Conservation (phyloP, 1,140 invertebrate genomes). For the Cydia pomonella region DNA sequence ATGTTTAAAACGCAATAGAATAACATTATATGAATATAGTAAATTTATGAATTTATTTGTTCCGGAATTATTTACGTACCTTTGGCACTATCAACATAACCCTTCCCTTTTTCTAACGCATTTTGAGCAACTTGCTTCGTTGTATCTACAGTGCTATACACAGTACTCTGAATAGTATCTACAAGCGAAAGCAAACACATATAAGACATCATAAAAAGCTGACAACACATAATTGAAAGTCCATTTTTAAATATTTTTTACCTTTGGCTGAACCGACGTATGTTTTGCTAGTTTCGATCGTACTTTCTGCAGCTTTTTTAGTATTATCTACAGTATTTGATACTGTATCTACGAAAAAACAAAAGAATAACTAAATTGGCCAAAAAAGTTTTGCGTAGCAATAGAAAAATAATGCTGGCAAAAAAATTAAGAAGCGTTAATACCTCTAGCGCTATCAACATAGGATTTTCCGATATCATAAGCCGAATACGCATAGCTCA, state of each 20-base stretch:
- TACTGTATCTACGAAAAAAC: slow-evolving; percentile 60
- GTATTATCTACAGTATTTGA: slow-evolving; percentile 68
- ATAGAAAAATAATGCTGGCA: slow-evolving; percentile 32
- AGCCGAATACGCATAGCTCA: slow-evolving; percentile 58
- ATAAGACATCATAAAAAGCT: slow-evolving; percentile 19
- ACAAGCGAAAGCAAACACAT: slow-evolving; percentile 30
- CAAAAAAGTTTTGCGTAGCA: slow-evolving; percentile 32
- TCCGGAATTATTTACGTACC: slow-evolving; percentile 39
- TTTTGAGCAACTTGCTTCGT: slow-evolving; percentile 46
- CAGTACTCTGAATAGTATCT: slow-evolving; percentile 32
- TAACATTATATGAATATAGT: neutral
- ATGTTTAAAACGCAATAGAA: neutral
- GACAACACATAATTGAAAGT: slow-evolving; percentile 3
- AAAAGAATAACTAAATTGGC: slow-evolving; percentile 35
- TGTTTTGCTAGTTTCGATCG: slow-evolving; percentile 62
- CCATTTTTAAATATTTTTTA: slow-evolving; percentile 34
- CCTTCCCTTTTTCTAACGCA: slow-evolving; percentile 42
- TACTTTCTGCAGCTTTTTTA: slow-evolving; percentile 62
- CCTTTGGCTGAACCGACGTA: slow-evolving; percentile 58
- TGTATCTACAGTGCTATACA: slow-evolving; percentile 47
- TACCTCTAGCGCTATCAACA: slow-evolving; percentile 68
- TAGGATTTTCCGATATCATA: slow-evolving; percentile 63
- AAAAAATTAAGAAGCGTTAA: slow-evolving; percentile 32
- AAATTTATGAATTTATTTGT: neutral
- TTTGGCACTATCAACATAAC: slow-evolving; percentile 49